These are phyloP conservation scores for Troides helena DNA, from an alignment of 2,888 invertebrate genomes.

Conservation along the genomic window DNA sequence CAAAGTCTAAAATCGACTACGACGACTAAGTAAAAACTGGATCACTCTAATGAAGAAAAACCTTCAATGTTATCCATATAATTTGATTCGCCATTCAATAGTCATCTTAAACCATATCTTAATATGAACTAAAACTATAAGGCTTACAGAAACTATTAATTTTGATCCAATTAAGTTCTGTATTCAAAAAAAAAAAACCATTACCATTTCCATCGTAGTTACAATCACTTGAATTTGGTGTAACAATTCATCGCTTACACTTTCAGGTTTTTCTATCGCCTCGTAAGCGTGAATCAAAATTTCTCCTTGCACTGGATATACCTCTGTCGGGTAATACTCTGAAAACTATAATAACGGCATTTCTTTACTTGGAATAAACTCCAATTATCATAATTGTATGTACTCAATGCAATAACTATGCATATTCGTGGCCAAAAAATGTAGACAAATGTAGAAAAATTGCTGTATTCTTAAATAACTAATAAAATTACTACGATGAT, in stretches of 20 bases:
- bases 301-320: conserved; percentile 24
- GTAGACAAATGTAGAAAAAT: no score
- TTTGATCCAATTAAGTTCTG: background rate
- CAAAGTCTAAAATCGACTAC: no score
- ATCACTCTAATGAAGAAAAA: no score
- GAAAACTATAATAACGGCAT: conserved; percentile 13
- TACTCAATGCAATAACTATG: background rate
- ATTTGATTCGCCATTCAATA: no score
- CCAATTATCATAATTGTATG: background rate
- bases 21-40: no score
- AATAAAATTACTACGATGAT: no score
- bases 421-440: background rate
- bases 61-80: no score
- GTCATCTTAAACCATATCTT: no score
- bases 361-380: background rate
- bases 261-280: background rate
- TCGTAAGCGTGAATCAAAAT: conserved; percentile 20
- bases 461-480: no score
- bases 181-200: background rate
- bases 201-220: conserved; percentile 19
- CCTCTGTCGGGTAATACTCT: conserved; percentile 14
- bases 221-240: conserved; percentile 14
- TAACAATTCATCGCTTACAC: conserved; percentile 12
- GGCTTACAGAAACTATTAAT: background rate
- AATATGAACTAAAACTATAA: no score